Conservation (phyloP, 1,140 invertebrate species). For the Radopholus similis region DNA sequence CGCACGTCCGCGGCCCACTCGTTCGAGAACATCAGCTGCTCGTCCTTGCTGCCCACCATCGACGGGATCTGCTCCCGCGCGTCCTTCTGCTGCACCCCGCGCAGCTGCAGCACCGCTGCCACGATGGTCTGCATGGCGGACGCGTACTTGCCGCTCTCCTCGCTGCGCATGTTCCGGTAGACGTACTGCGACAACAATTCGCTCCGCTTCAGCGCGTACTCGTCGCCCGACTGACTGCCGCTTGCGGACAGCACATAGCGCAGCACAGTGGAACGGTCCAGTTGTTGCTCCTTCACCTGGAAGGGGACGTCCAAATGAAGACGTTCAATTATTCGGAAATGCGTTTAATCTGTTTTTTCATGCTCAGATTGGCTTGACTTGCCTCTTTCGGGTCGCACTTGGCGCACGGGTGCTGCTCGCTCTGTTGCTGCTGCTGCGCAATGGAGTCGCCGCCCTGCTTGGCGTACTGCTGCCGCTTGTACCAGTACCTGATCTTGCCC, state of each 20-base stretch:
- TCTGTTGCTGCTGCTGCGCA: background rate
- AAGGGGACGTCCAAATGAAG: background rate
- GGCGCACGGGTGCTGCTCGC: conserved; percentile 18
- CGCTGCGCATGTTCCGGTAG: conserved; percentile 15
- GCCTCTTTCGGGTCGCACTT: conserved; percentile 30
- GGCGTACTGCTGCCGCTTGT: background rate
- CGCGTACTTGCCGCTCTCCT: background rate
- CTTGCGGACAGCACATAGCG: background rate
- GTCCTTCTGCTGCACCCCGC: background rate
- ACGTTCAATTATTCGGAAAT: background rate
- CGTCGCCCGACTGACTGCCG: background rate
- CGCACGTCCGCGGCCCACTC: conserved; percentile 34
- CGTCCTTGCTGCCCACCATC: conserved; percentile 18
- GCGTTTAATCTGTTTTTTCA: background rate
- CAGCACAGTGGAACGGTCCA: background rate
- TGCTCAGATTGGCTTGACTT: background rate
- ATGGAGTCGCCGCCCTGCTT: background rate
- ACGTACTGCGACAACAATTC: conserved; percentile 27
- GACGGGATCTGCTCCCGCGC: background rate
- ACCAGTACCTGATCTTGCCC: background rate
- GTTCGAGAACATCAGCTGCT: conserved; percentile 37
- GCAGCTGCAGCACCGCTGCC: background rate
- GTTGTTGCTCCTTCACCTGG: background rate
- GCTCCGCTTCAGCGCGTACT: conserved; percentile 11
- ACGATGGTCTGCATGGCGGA: conserved; percentile 26